These are phyloP conservation scores for Phataginus tricuspis DNA, from an alignment of 2,797 vertebrate species.

Conservation along the genomic window DNA sequence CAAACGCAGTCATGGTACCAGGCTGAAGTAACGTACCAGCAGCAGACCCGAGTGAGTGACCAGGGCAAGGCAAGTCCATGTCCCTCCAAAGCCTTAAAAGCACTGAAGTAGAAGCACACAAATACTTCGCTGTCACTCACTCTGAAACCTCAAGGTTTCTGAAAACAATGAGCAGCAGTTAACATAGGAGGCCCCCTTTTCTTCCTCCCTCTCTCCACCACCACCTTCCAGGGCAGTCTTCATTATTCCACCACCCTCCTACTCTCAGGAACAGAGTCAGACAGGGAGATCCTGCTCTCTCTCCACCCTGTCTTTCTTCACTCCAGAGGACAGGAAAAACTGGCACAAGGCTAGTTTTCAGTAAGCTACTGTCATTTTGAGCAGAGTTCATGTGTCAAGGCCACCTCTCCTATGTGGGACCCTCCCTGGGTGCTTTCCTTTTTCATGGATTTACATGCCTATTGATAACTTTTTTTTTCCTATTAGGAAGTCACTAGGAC, in stretches of 20 bases:
- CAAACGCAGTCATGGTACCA: slow-evolving; percentile 68
- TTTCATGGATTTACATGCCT: neutral
- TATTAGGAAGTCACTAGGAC: neutral
- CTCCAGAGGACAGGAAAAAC: neutral
- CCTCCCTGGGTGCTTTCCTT: neutral
- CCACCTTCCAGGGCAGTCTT: neutral
- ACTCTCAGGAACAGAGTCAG: neutral
- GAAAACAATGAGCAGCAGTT: neutral
- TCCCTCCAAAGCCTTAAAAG: slow-evolving; percentile 75
- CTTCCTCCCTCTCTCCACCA: neutral
- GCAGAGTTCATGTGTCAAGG: neutral
- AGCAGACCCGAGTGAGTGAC: slow-evolving; percentile 73
- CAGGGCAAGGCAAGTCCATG: slow-evolving; percentile 73
- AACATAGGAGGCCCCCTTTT: fast-evolving
- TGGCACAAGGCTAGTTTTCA: neutral
- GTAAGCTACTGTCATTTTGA: neutral
- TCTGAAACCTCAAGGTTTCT: slow-evolving; percentile 61
- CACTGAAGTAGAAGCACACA: slow-evolving; percentile 72
- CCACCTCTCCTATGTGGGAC: neutral
- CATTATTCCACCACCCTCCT: fast-evolving
- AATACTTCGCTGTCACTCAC: slow-evolving; percentile 71
- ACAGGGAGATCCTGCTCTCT: neutral
- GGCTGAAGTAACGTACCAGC: slow-evolving; percentile 72
- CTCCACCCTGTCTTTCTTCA: neutral
- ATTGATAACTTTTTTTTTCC: neutral